Evolutionary conservation across 2,888 invertebrate genomes (phyloP).

Genomic region (Drosophila cracens): DNA sequence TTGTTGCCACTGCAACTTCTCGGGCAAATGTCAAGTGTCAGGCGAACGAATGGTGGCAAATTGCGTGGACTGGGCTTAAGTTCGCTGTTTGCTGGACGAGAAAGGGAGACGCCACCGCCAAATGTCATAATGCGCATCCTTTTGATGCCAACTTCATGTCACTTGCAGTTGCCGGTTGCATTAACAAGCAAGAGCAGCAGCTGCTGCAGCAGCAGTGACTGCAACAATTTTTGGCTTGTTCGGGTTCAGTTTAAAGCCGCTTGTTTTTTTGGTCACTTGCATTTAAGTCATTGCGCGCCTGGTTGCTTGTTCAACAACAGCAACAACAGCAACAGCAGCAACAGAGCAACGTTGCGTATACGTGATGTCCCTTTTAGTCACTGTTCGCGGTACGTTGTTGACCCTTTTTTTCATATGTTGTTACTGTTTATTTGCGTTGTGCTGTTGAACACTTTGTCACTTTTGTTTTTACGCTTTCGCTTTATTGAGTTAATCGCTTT

Average conservation of each 20-base stretch:
- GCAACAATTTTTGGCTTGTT: slow-evolving; percentile 32
- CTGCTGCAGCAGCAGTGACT: slow-evolving; percentile 13
- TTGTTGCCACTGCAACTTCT: background rate
- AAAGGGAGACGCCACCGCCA: slow-evolving; percentile 41
- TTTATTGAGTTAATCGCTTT: slow-evolving; percentile 76
- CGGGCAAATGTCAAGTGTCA: slow-evolving; percentile 70
- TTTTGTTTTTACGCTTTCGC: slow-evolving; percentile 73
- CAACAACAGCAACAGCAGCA: background rate
- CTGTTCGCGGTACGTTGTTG: slow-evolving; percentile 7
- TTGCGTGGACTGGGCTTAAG: slow-evolving; percentile 45
- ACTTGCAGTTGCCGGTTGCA: slow-evolving; percentile 36
- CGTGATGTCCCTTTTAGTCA: slow-evolving; percentile 51
- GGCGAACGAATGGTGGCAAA: slow-evolving; percentile 30
- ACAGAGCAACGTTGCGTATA: slow-evolving; percentile 47
- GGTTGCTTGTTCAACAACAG: background rate
- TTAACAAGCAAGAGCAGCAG: slow-evolving; percentile 22
- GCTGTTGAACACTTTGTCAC: slow-evolving; percentile 68
- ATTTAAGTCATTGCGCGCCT: slow-evolving; percentile 41
- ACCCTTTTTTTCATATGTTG: background rate
- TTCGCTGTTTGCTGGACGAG: slow-evolving; percentile 13
- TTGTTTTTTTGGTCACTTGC: slow-evolving; percentile 61
- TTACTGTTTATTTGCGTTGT: slow-evolving; percentile 40
- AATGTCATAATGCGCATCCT: slow-evolving; percentile 66
- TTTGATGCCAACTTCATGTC: slow-evolving; percentile 53
- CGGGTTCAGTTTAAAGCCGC: slow-evolving; percentile 46